Evolutionary conservation across 2,113 vertebrate species (phyloP).

Genomic region (Sclerurus mexicanus): DNA sequence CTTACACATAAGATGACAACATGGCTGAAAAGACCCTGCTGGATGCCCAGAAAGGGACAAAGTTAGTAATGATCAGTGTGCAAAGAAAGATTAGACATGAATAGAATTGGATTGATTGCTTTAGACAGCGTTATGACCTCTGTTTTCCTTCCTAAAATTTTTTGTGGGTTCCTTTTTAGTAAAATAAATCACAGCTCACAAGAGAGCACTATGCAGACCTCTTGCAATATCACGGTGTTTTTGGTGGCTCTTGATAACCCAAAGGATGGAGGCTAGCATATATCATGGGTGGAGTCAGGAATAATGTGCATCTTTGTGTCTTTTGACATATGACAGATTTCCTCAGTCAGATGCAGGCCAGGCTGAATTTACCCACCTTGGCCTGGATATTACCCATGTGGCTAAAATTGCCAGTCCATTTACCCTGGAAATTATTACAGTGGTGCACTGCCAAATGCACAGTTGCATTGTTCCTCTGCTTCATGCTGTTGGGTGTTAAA

Average conservation of each 20-base stretch:
- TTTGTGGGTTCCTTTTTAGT: background rate
- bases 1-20: background rate
- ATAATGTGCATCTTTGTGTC: slow-evolving; percentile 28
- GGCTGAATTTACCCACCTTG: slow-evolving; percentile 55
- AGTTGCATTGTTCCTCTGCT: slow-evolving; percentile 6
- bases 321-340: background rate
- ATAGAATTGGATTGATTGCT: background rate
- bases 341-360: slow-evolving; percentile 51
- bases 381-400: slow-evolving; percentile 57
- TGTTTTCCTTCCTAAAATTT: slow-evolving; percentile 18
- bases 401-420: slow-evolving; percentile 37
- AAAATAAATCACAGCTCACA: background rate
- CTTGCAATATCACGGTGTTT: background rate
- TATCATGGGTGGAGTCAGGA: background rate
- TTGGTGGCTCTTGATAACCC: background rate
- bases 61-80: background rate
- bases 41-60: background rate
- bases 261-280: background rate
- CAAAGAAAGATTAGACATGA: background rate
- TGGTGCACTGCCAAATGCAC: slow-evolving; percentile 3
- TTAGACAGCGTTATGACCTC: background rate
- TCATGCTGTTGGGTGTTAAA: slow-evolving; percentile 25
- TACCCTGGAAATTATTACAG: slow-evolving; percentile 19
- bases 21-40: background rate
- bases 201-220: background rate